Evolutionary conservation across 2,888 invertebrate genomes (phyloP), one percentile per base, ranked within the genome.

Genomic region (Epirrhoe alternata): DNA sequence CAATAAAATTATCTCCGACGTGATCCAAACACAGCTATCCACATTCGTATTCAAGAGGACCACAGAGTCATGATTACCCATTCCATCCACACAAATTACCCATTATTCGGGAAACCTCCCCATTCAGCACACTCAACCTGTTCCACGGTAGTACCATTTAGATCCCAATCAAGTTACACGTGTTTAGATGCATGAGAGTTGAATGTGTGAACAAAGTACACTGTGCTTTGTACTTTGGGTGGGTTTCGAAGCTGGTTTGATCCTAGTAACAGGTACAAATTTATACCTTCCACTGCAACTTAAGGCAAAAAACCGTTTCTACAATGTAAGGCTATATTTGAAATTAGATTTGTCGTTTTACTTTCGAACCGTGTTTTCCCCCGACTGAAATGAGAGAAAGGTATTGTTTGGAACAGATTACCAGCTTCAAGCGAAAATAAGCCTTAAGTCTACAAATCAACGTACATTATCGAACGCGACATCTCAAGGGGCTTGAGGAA

Each of bases 121-220:
- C 54, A 63, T 61, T 68, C 56, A 54, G 61, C 52, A 55, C 60
- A 59, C 16, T 42, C 60, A 66, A 68, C 70, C 71, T 61, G 70
- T 70, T 63, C 63, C 67, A 60, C 64, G 72, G 69, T 71, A 66
- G 73, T 68, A 66, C 57, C 64, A 70, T 69, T 74, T 65, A 75
- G 74, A 75, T 74, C 61, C 57, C 73, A 74, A 77, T 78, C 72
- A 59, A 73, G 56, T 64, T 50, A 61, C 57, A 68, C 61, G 70
- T 31, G 38, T 74, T 42, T 42, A 42, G 12, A 42, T 42, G 38
- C 38, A 42, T 42, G 38, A 42, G 38, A 42, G 38, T 42, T 42
- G 38, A 42, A 42, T 42, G 38, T 42, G 38, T 42, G 38, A 42
- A 42, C 38, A 12, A 42, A 42, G 38, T 42, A 42, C 38, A 10